A percentile compares a stretch with the other conserved stretches of the same genome.
Evolutionary conservation across 2,113 vertebrate species (phyloP).

Genomic region (Alces alces): DNA sequence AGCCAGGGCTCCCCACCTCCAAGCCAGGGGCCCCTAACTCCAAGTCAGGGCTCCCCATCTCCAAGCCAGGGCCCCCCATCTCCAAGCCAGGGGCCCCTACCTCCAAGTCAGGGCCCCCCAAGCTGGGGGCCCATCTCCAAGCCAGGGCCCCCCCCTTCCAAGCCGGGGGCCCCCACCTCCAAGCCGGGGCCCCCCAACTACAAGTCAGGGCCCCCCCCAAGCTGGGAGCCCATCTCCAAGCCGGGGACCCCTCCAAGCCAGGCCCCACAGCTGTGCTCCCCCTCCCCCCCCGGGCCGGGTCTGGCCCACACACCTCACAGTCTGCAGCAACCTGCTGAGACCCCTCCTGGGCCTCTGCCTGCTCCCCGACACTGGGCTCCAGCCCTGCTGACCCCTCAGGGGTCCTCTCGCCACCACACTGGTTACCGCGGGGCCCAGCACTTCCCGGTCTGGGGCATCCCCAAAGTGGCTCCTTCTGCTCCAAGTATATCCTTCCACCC

Average conservation of each 20-base stretch:
- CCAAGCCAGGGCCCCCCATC: no score
- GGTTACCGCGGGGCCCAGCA: neutral
- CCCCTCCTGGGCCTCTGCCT: no score
- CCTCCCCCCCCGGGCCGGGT: fast-evolving
- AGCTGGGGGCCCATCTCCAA: no score
- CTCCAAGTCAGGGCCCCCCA: no score
- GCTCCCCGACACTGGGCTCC: neutral
- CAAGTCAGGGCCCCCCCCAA: no score
- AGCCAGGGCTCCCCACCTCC: no score
- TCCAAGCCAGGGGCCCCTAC: no score
- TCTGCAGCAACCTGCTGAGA: fast-evolving
- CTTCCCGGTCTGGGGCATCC: fast-evolving
- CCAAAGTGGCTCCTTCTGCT: neutral
- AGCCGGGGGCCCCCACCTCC: fast-evolving
- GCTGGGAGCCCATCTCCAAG: no score
- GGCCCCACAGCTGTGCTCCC: neutral
- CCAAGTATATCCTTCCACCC: neutral
- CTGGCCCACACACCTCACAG: neutral
- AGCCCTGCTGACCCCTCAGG: neutral
- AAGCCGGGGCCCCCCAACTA: neutral
- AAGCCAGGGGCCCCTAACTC: fast-evolving
- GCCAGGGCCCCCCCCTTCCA: neutral
- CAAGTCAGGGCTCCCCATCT: no score
- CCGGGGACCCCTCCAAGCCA: neutral
- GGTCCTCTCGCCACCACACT: neutral